Evolutionary conservation across 2,797 vertebrate species (phyloP).

Genomic region (Typhlichthys eigenmanni): DNA sequence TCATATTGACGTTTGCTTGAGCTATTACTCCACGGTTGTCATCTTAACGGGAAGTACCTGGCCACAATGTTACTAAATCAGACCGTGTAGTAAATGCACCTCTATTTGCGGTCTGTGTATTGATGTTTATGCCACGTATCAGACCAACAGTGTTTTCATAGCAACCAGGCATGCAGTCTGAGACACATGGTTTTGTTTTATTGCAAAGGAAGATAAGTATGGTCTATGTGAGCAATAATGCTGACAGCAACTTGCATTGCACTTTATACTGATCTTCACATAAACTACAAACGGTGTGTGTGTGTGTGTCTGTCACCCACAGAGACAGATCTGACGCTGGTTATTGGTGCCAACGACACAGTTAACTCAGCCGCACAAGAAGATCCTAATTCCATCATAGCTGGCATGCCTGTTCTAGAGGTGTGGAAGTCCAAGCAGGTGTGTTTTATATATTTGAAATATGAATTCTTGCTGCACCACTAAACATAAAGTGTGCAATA

Average conservation of each 20-base stretch:
- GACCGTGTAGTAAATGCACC: constrained; percentile 29
- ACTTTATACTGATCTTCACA: constrained; percentile 12
- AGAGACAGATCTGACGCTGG: constrained; percentile 79
- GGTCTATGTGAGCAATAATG: constrained; percentile 28
- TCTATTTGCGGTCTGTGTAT: constrained; percentile 50
- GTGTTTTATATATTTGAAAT: background rate
- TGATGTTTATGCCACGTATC: constrained; percentile 57
- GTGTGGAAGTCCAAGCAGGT: constrained; percentile 82
- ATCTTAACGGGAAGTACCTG: constrained; percentile 18
- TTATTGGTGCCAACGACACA: constrained; percentile 78
- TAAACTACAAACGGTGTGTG: constrained; percentile 20
- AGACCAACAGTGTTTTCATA: constrained; percentile 64
- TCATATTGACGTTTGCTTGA: background rate
- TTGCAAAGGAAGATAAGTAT: constrained; percentile 47
- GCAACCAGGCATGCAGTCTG: constrained; percentile 47
- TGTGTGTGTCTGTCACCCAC: constrained; percentile 34
- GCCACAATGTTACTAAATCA: constrained; percentile 20
- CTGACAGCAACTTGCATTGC: constrained; percentile 9
- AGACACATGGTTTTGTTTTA: constrained; percentile 72
- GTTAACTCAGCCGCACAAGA: constrained; percentile 82
- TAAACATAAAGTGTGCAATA: too few species aligned
- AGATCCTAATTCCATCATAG: constrained; percentile 78
- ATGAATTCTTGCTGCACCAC: background rate
- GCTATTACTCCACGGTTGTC: constrained; percentile 14
- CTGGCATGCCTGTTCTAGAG: constrained; percentile 75